Base-by-base conservation (phyloP, 2,888 invertebrate genomes). In the Tipula vernalis region DNA sequence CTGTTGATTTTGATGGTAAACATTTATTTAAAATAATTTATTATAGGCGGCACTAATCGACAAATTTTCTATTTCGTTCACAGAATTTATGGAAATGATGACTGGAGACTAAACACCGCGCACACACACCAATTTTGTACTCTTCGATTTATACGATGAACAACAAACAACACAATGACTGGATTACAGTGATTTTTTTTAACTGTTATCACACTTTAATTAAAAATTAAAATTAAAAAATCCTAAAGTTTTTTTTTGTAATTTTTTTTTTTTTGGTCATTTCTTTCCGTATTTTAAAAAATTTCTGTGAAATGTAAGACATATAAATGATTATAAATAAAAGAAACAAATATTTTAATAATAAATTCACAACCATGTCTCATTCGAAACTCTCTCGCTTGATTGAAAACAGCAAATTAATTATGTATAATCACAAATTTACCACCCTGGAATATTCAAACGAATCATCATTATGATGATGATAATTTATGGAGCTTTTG, bases 1-100 rank as follows among this genome's bases (percentile, higher is more conserved):
- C 99, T 88, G 99, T 99, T 89, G 99, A 99, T 92, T 99, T 99
- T 92, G 99, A 99, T 93, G 99, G 98, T 98, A 92, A 91, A 12
- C 1, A 12, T 44, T 10, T 1, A 51, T 51, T 51, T n/a, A 1
- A 5, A n/a, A 3, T 44, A 44, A 44, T 44, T 44, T 3, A 12
- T 12, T 41, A 39, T 83, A 28, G 1, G 39, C 3, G 2, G 1
- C 39, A 84, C n/a, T 18, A 15, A 57, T 39, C 8, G 57, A 18
- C 0, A 8, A 36, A 15, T 39, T 36, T 5, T 39, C 3, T 39
- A 39, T 39, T 51, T 39, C 57, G n/a, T 39, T 15, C 41, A 71
- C 71, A 86, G 86, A 86, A 86, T 86, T 86, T 18, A 86, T 86
- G 86, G 86, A 86, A 51, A 86, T 86, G 86, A 86, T 86, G 86